Evolutionary conservation across 2,797 vertebrate species (phyloP).

Genomic region (Fistularia tabacaria): DNA sequence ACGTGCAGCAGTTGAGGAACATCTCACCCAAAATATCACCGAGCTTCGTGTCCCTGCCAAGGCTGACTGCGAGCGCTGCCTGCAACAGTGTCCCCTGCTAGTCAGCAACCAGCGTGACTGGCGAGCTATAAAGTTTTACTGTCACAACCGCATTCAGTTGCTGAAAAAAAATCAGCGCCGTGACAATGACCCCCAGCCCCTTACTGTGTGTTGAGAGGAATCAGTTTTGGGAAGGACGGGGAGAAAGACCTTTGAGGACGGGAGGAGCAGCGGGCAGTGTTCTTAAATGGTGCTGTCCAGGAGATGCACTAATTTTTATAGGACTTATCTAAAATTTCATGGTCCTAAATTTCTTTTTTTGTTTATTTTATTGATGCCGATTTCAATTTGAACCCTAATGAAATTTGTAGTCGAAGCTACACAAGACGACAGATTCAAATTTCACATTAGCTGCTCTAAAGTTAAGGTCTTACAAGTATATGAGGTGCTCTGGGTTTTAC

Average conservation of each 20-base stretch:
- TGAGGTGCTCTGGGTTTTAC: slow-evolving; percentile 12
- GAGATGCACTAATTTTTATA: slow-evolving; percentile 39
- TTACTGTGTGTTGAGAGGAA: slow-evolving; percentile 67
- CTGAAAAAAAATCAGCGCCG: slow-evolving; percentile 79
- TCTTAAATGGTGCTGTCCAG: slow-evolving; percentile 47
- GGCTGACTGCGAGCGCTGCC: slow-evolving; percentile 80
- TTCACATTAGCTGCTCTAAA: slow-evolving; percentile 27
- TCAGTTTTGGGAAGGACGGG: neutral
- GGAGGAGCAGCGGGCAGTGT: neutral
- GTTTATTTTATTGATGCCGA: slow-evolving; percentile 10
- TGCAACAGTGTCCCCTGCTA: slow-evolving; percentile 79
- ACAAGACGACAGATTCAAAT: slow-evolving; percentile 18
- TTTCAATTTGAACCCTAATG: slow-evolving; percentile 24
- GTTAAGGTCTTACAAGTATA: slow-evolving; percentile 41
- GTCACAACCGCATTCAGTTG: slow-evolving; percentile 83
- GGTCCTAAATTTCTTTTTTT: slow-evolving; percentile 29
- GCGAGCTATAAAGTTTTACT: slow-evolving; percentile 82
- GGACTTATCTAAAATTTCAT: slow-evolving; percentile 12
- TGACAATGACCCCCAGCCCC: slow-evolving; percentile 56
- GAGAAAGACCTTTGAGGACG: neutral
- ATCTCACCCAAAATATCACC: slow-evolving; percentile 77
- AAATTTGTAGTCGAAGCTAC: slow-evolving; percentile 22
- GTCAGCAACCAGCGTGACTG: slow-evolving; percentile 80
- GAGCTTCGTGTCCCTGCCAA: slow-evolving; percentile 79
- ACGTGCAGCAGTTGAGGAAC: slow-evolving; percentile 76